Evolutionary conservation across 1,140 invertebrate species (phyloP), one percentile per base, ranked within the genome.

Genomic region (Adoxophyes honmai): DNA sequence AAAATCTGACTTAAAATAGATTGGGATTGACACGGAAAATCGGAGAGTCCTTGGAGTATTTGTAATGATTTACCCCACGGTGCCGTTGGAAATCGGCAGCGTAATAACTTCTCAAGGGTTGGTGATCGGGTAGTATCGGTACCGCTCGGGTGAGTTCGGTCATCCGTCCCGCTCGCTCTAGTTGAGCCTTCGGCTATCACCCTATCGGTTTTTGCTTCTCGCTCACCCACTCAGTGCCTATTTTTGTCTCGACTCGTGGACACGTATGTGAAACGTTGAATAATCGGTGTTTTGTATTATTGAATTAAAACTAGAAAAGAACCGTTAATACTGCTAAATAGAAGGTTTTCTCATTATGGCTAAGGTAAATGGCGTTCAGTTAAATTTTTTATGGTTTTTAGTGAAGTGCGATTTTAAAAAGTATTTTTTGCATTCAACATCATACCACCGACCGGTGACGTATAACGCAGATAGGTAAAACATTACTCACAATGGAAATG

Each of bases 181-280:
- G 16, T 48, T 52, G 38, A 38, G 36, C 60, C 44, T 42, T 35
- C 15, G 52, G 52, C 62, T 66, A 64, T 57, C 64, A 60, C 63
- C 61, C 68, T 81, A 84, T 81, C 70, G 81, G 81, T 78, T 77
- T 84, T 81, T 68, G 66, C 52, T 61, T 42, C 44, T 68, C 73
- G 64, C 61, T 38, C 66, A 37, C 34, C 59, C 39, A 57, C 62
- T 68, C 75, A 84, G 81, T 84, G 72, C 60, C 65, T 82, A 86
- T 82, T 84, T 86, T 74, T 82, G 78, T 59, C 70, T 75, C 66
- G 61, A 37, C 51, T 36, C 48, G 67, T 73, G 68, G 33, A 60
- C 66, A 75, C 75, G 80, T 81, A 52, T 62, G 44, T 55, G 55
- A 54, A 54, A 36, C 54, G 21, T 54, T 62, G 42, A 59, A 53